Conservation (phyloP, 2,797 vertebrate species). For the Coregonus sp. region DNA sequence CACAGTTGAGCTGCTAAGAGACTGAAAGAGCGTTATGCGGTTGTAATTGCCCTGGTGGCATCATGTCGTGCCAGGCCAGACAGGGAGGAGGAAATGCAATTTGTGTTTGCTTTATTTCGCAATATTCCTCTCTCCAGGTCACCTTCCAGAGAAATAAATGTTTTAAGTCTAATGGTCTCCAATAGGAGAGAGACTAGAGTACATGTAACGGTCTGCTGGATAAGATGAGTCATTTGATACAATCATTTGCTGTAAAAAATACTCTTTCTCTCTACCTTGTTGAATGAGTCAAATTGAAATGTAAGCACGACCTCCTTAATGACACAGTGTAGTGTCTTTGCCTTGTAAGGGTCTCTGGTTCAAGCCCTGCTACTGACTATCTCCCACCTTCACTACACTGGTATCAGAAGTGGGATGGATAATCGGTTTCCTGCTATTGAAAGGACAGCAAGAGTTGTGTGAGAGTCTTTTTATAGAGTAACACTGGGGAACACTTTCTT, state of each 20-base stretch:
- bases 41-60: constrained; percentile 31
- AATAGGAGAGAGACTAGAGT: too few relatives aligned
- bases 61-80: constrained; percentile 24
- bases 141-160: too few relatives aligned
- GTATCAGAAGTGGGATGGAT: background rate
- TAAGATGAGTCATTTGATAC: too few relatives aligned
- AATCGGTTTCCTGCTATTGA: background rate
- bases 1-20: constrained; percentile 14
- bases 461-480: background rate
- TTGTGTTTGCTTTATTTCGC: background rate
- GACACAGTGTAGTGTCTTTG: too few relatives aligned
- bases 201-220: too few relatives aligned
- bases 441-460: background rate
- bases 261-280: background rate
- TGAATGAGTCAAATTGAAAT: background rate
- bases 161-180: too few relatives aligned
- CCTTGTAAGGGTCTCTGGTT: too few relatives aligned
- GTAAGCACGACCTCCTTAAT: too few relatives aligned
- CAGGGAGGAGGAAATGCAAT: constrained; percentile 9
- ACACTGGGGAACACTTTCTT: too few relatives aligned
- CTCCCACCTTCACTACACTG: background rate
- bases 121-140: background rate
- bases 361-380: too few relatives aligned
- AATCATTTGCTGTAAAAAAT: background rate
- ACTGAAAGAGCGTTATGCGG: constrained; percentile 23